These are phyloP conservation scores for Lydus trimaculatus DNA, from an alignment of 2,888 invertebrate genomes.

Conservation along the genomic window DNA sequence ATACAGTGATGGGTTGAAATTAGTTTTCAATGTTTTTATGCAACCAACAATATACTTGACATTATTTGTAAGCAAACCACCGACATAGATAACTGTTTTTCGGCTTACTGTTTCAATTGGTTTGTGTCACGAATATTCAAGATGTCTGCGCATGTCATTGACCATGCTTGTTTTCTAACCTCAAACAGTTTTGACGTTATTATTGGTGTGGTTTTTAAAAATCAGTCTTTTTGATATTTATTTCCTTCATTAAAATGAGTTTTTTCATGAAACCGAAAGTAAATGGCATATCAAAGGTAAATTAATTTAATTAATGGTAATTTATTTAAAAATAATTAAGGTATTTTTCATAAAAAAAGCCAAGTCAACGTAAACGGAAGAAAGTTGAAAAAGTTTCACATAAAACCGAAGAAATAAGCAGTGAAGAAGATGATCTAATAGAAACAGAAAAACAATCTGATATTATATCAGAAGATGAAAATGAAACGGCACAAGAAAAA, in stretches of 20 bases:
- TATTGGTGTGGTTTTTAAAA: not conserved
- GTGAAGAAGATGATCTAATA: conserved; percentile 67
- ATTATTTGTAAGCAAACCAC: too few relatives aligned
- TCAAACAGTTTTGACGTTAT: conserved; percentile 2
- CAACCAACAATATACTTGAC: too few relatives aligned
- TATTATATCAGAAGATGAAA: conserved; percentile 66
- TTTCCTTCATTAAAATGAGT: conserved; percentile 43
- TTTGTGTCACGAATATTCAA: not conserved
- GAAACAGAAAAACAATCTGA: conserved; percentile 61
- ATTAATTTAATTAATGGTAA: not conserved
- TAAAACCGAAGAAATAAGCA: conserved; percentile 68
- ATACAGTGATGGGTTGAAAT: too few relatives aligned
- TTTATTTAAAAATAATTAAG: not conserved
- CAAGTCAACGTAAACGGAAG: conserved; percentile 18
- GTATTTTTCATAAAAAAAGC: not conserved
- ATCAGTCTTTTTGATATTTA: not conserved
- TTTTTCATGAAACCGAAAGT: conserved; percentile 53
- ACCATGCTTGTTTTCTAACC: conserved; percentile 14
- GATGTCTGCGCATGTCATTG: not conserved
- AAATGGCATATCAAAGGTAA: conserved; percentile 33
- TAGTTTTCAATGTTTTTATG: too few relatives aligned
- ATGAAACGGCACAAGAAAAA: conserved; percentile 90
- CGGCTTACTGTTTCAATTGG: too few relatives aligned
- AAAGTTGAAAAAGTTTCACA: conserved; percentile 35
- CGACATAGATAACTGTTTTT: too few relatives aligned